phyloP scores from a whole-genome alignment of 2,797 vertebrate genomes.

The Microchirus variegatus region DNA sequence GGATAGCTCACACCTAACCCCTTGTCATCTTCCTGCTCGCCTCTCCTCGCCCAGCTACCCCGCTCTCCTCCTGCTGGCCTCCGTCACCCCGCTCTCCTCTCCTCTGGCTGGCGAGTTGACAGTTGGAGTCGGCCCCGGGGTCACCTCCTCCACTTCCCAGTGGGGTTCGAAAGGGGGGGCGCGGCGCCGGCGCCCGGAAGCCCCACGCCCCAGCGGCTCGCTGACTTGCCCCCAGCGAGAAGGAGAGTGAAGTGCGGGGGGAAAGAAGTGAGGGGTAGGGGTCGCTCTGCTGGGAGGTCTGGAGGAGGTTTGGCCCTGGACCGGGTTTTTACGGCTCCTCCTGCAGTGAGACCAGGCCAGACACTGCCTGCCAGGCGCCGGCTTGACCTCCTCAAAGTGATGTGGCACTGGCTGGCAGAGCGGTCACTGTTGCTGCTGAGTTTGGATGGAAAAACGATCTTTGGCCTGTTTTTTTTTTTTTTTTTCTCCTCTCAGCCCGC shows the following conservation, averaged over 20 bases:
- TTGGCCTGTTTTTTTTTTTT: conserved; percentile 28
- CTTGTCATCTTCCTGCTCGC: conserved; percentile 62
- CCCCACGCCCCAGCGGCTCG: conserved; percentile 72
- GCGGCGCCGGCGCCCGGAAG: conserved; percentile 55
- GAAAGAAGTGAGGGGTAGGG: not conserved
- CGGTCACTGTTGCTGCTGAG: conserved; percentile 58
- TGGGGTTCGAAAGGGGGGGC: conserved; percentile 61
- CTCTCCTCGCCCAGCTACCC: conserved; percentile 23
- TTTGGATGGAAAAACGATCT: conserved; percentile 51
- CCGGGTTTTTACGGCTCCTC: conserved; percentile 22
- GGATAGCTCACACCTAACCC: conserved; percentile 67
- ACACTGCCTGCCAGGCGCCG: conserved; percentile 70
- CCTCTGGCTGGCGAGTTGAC: conserved; percentile 70
- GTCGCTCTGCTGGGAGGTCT: conserved; percentile 61
- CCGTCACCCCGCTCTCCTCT: conserved; percentile 56
- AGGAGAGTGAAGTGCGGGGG: conserved; percentile 57
- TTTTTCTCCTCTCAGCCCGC: conserved; percentile 8
- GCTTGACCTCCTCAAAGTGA: conserved; percentile 81
- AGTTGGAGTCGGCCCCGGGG: conserved; percentile 69
- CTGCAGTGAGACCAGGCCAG: conserved; percentile 69
- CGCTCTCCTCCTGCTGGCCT: conserved; percentile 43
- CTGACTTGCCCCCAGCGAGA: conserved; percentile 70
- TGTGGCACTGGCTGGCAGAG: conserved; percentile 70
- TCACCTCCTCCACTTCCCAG: conserved; percentile 61
- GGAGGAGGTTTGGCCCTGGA: conserved; percentile 62